Evolutionary conservation across 2,888 invertebrate species (phyloP).

Genomic region (Tachina lurida): DNA sequence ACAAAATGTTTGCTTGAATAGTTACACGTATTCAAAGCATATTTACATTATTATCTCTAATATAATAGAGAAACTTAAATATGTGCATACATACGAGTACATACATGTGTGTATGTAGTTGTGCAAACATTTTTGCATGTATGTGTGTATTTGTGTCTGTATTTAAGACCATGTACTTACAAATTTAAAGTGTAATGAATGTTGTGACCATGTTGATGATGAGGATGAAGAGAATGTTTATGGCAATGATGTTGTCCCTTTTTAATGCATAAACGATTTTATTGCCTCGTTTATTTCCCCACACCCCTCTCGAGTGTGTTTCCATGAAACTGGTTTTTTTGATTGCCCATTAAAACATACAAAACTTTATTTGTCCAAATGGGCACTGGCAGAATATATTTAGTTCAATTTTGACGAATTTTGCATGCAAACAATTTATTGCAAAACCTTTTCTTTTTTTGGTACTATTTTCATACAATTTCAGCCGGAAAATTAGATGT

Average conservation of each 20-base stretch:
- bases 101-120: neutral
- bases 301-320: neutral
- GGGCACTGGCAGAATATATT: slow-evolving; percentile 10
- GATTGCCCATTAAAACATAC: slow-evolving; percentile 9
- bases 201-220: slow-evolving; percentile 5
- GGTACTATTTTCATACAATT: neutral
- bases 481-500: slow-evolving; percentile 26
- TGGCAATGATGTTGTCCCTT: neutral
- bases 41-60: slow-evolving; percentile 64
- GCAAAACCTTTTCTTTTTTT: neutral
- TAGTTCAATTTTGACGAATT: neutral
- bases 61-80: slow-evolving; percentile 28
- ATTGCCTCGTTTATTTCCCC: neutral
- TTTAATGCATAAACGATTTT: slow-evolving; percentile 32
- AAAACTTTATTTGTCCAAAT: neutral
- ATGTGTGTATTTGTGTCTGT: neutral
- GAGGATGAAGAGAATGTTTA: neutral
- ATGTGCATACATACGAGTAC: neutral
- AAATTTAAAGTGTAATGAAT: slow-evolving; percentile 1
- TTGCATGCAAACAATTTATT: neutral
- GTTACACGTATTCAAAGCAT: slow-evolving; percentile 68
- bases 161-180: neutral
- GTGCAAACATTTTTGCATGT: neutral
- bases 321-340: neutral
- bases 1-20: slow-evolving; percentile 60